Conservation (phyloP, 2,888 invertebrate species). For the Stictocephala bisonia region DNA sequence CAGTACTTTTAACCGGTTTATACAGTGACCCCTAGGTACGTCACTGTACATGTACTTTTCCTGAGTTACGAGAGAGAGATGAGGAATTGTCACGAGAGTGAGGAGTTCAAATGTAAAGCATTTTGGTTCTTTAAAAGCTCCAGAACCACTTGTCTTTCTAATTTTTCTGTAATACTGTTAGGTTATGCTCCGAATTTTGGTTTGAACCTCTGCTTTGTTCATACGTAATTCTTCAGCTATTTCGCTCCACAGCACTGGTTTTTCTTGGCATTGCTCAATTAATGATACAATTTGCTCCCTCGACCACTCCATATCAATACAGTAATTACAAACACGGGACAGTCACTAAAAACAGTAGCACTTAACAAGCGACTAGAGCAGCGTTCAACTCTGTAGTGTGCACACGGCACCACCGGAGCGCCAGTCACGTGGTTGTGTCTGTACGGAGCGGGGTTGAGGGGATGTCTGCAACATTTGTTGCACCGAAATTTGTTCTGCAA, state of each 20-base stretch:
- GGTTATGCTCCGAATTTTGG: background rate
- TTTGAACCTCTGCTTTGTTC: too few relatives aligned
- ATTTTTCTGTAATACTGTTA: background rate
- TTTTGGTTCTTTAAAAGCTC: background rate
- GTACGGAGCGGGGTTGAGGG: background rate
- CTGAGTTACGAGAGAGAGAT: background rate
- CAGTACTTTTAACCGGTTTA: too few relatives aligned
- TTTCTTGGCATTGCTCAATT: too few relatives aligned
- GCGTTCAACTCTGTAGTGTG: background rate
- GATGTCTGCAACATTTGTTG: background rate
- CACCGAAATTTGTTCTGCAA: background rate
- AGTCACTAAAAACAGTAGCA: background rate
- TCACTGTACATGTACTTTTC: background rate
- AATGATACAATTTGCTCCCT: too few relatives aligned
- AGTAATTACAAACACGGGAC: background rate
- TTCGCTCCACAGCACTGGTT: background rate
- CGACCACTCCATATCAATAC: too few relatives aligned
- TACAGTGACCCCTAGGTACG: too few relatives aligned
- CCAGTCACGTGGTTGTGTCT: background rate
- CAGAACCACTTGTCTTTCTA: too few relatives aligned
- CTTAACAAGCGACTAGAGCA: too few relatives aligned
- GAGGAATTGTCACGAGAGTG: background rate
- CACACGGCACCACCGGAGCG: background rate
- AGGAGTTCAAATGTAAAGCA: background rate
- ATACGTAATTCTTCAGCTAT: background rate